Evolutionary conservation across 2,113 vertebrate species (phyloP).

Genomic region (Reinhardtius hippoglossoides): DNA sequence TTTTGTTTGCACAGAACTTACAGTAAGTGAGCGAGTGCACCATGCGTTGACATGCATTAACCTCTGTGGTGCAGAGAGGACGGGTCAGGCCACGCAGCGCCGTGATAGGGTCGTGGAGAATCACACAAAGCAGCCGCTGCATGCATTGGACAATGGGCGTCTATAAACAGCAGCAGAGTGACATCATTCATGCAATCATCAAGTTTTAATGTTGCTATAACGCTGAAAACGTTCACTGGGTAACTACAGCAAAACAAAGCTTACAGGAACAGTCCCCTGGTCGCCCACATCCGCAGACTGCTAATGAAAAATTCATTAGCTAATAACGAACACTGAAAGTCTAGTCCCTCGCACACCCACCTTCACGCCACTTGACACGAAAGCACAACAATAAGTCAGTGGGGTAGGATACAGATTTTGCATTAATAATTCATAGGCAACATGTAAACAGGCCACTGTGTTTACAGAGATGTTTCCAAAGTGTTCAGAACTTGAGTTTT

Average conservation of each 20-base stretch:
- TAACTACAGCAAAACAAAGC: constrained; percentile 43
- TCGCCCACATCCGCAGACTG: constrained; percentile 6
- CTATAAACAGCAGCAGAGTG: constrained; percentile 46
- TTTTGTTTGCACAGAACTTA: constrained; percentile 9
- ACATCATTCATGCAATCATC: constrained; percentile 47
- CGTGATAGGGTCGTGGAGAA: constrained; percentile 16
- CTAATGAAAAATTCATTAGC: constrained; percentile 63
- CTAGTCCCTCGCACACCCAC: constrained; percentile 20
- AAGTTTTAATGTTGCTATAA: constrained; percentile 57
- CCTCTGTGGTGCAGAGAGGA: constrained; percentile 25
- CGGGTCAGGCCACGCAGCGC: constrained; percentile 11
- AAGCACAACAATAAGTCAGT: constrained; percentile 24
- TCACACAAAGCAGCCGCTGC: constrained; percentile 25
- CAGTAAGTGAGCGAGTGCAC: not conserved
- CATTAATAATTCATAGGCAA: constrained; percentile 61
- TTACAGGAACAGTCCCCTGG: constrained; percentile 6
- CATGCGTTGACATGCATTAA: constrained; percentile 18
- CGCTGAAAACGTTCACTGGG: constrained; percentile 34
- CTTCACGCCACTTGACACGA: constrained; percentile 53
- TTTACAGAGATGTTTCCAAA: constrained; percentile 29
- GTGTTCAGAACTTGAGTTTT: not conserved
- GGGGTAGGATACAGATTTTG: constrained; percentile 49
- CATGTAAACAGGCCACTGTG: constrained; percentile 28
- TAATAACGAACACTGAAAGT: constrained; percentile 55
- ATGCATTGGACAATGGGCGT: constrained; percentile 30